A percentile compares a stretch with the other conserved stretches of the same genome.
phyloP scores from a whole-genome alignment of 2,797 vertebrate species.

The Lindbergichthys nudifrons region DNA sequence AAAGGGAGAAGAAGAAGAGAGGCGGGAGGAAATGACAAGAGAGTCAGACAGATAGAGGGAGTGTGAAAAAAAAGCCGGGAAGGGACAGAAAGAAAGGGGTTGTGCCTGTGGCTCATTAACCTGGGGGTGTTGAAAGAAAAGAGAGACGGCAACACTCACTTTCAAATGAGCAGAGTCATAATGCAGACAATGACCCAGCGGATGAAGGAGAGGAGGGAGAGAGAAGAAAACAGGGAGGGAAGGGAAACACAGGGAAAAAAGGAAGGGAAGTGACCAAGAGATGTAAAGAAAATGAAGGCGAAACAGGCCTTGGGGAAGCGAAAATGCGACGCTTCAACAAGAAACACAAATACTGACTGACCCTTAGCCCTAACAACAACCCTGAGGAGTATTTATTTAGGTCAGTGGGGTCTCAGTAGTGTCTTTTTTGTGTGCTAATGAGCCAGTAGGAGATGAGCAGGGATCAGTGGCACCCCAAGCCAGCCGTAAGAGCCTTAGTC shows the following conservation, averaged over 20 bases:
- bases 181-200: constrained; percentile 68
- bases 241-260: constrained; percentile 15
- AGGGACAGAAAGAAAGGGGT: constrained; percentile 61
- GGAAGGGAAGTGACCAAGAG: constrained; percentile 8
- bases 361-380: constrained; percentile 22
- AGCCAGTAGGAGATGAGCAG: constrained; percentile 73
- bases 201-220: constrained; percentile 32
- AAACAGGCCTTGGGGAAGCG: neutral
- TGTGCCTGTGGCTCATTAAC: constrained; percentile 75
- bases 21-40: constrained; percentile 52
- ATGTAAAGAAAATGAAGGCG: neutral
- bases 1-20: constrained; percentile 32
- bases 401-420: constrained; percentile 59
- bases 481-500: constrained; percentile 73
- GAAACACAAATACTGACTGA: constrained; percentile 12
- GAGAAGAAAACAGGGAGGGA: constrained; percentile 7
- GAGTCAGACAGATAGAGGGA: constrained; percentile 65
- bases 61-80: constrained; percentile 57
- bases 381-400: constrained; percentile 45
- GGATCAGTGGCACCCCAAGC: constrained; percentile 68
- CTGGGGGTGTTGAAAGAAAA: constrained; percentile 58
- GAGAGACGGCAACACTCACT: constrained; percentile 65
- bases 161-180: constrained; percentile 72
- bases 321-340: constrained; percentile 4
- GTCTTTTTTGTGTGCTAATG: constrained; percentile 54